Evolutionary conservation across 2,797 vertebrate genomes (phyloP).

Genomic region (Tympanoctomys barrerae): DNA sequence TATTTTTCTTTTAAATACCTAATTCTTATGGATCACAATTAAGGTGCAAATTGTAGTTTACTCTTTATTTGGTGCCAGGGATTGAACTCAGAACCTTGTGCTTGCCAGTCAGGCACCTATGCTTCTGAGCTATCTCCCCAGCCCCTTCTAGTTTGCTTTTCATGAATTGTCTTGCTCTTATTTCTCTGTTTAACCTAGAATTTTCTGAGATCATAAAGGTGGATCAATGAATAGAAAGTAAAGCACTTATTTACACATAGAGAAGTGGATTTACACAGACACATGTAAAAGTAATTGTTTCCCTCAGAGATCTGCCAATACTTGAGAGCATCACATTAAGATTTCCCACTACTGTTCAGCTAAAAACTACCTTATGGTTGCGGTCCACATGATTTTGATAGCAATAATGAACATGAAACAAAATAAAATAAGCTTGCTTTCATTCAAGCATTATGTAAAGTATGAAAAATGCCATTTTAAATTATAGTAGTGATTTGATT

Average conservation of each 20-base stretch:
- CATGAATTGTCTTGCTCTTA: not conserved
- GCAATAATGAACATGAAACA: not conserved
- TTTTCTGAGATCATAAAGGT: not conserved
- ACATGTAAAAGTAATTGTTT: not conserved
- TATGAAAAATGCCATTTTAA: not conserved
- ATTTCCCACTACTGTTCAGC: not conserved
- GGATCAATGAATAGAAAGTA: not conserved
- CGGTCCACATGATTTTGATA: not conserved
- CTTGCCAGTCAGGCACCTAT: no score
- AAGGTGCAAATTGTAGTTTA: not conserved
- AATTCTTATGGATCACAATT: not conserved
- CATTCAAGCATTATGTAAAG: not conserved
- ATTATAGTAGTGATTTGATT: not conserved
- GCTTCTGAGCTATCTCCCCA: no score
- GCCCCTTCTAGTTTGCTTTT: not conserved
- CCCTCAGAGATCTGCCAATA: not conserved
- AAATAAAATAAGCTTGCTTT: not conserved
- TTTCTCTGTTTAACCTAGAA: not conserved
- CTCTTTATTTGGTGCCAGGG: not conserved
- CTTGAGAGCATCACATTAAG: not conserved
- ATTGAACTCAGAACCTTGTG: no score
- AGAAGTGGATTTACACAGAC: not conserved
- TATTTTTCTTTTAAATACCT: not conserved
- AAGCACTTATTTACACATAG: not conserved
- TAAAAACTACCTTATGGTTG: not conserved